Evolutionary conservation across 2,888 invertebrate genomes (phyloP).

Genomic region (Ophioninae sp.): DNA sequence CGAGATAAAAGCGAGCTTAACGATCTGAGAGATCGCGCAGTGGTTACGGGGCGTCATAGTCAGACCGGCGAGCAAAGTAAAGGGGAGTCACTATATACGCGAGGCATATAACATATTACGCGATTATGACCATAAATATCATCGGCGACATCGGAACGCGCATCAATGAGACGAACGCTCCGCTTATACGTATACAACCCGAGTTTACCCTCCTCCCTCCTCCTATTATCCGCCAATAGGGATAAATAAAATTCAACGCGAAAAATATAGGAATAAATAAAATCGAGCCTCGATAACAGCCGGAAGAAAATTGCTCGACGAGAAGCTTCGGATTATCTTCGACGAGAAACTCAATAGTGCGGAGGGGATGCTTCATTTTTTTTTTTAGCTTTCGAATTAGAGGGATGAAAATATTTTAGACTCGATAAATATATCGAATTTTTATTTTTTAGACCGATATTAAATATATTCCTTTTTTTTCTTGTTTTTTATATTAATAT

Average conservation of each 20-base stretch:
- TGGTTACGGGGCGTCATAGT: constrained; percentile 48
- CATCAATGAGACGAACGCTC: constrained; percentile 64
- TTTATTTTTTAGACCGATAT: too few relatives aligned
- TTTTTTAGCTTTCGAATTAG: too few relatives aligned
- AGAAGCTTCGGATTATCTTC: too few relatives aligned
- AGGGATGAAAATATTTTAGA: too few relatives aligned
- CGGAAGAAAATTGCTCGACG: neutral
- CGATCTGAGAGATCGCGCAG: constrained; percentile 49
- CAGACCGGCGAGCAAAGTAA: constrained; percentile 28
- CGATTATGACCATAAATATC: constrained; percentile 70
- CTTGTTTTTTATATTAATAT: too few relatives aligned
- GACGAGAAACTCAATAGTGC: too few relatives aligned
- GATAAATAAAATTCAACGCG: constrained; percentile 43
- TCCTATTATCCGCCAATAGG: constrained; percentile 63
- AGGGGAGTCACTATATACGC: constrained; percentile 24
- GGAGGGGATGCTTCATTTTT: too few relatives aligned
- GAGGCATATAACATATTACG: constrained; percentile 65
- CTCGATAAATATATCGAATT: too few relatives aligned
- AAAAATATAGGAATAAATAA: constrained; percentile 22
- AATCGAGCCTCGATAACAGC: constrained; percentile 8
- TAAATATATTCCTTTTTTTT: too few relatives aligned
- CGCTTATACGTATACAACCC: neutral
- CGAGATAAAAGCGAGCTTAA: constrained; percentile 48
- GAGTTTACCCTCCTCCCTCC: constrained; percentile 64
- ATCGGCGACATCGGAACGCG: constrained; percentile 63